Evolutionary conservation across 1,140 invertebrate genomes (phyloP), one percentile per base, ranked within the genome.

Genomic region (Drosophila malerkotliana): DNA sequence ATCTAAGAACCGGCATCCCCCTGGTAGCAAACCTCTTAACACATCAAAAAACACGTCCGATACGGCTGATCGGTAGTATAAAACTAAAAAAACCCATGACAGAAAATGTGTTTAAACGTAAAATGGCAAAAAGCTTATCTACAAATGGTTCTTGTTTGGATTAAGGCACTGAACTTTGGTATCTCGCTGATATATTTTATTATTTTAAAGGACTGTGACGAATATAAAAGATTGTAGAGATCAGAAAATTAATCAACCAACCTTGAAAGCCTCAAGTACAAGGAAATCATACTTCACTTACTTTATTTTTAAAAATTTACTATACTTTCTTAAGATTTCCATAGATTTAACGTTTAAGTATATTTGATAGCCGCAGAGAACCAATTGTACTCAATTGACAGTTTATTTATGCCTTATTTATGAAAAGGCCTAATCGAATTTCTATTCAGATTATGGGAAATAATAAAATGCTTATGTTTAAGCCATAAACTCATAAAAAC

Each of bases 91-190:
- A 34, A 8, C 9, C 30, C 12, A 34, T 51, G 14, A n/a, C 26
- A 26, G 32, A 12, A 14, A 34, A 12, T 7, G 39, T 47, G 21
- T 48, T 57, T 9, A 12, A 44, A 48, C 26, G 26, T 32, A 5
- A 8, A 39, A 30, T 28, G 28, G 37, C 28, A 10, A 21, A 45
- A 44, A 34, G 49, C 81, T 87, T 88, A 85, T 85, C 51, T 49
- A 39, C 15, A 12, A 57, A 60, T 39, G 45, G 61, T 18, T 79
- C 41, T 44, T 44, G 45, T 67, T 62, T 74, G 56, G 59, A 74
- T 75, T 66, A 72, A 52, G 15, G 57, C 63, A 71, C 2, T 75
- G 77, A 87, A 85, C 81, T 82, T 84, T 85, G 80, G 45, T 77
- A 84, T 68, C 67, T 12, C 5, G 37, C 18, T 67, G 53, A 67